phyloP scores from a whole-genome alignment of 2,113 vertebrate genomes.

The Zosterops japonicus region DNA sequence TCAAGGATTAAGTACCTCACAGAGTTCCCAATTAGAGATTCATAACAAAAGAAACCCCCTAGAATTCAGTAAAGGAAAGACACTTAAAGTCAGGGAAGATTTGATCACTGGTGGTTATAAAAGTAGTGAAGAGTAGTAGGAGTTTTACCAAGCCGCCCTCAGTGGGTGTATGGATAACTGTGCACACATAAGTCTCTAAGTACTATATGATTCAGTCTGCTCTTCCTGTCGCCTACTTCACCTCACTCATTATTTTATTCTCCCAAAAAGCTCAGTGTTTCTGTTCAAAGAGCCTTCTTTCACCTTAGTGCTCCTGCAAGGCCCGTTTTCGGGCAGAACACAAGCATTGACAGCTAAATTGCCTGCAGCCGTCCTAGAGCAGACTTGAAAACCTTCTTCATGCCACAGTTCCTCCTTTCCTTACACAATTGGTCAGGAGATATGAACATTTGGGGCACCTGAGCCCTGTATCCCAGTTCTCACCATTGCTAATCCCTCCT shows the following conservation, averaged over 20 bases:
- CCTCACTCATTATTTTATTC: background rate
- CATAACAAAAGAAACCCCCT: background rate
- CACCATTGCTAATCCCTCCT: too few species aligned
- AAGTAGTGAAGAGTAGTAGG: background rate
- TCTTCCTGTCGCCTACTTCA: background rate
- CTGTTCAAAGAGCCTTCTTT: background rate
- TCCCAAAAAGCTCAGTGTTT: background rate
- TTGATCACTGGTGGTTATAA: background rate
- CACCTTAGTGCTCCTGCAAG: background rate
- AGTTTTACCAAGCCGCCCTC: background rate
- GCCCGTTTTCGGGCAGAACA: background rate
- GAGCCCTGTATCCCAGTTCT: background rate
- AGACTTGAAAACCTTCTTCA: background rate
- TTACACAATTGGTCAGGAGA: background rate
- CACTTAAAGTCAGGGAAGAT: background rate
- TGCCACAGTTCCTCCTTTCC: background rate
- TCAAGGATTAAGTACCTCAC: background rate
- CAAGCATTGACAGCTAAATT: background rate
- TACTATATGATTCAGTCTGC: background rate
- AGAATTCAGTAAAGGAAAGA: background rate
- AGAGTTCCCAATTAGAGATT: background rate
- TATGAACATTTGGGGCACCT: background rate
- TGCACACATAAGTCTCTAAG: accelerated
- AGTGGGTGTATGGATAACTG: background rate
- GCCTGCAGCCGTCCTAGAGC: background rate